phyloP scores from a whole-genome alignment of 2,888 invertebrate genomes.

The Horisme vitalbata region DNA sequence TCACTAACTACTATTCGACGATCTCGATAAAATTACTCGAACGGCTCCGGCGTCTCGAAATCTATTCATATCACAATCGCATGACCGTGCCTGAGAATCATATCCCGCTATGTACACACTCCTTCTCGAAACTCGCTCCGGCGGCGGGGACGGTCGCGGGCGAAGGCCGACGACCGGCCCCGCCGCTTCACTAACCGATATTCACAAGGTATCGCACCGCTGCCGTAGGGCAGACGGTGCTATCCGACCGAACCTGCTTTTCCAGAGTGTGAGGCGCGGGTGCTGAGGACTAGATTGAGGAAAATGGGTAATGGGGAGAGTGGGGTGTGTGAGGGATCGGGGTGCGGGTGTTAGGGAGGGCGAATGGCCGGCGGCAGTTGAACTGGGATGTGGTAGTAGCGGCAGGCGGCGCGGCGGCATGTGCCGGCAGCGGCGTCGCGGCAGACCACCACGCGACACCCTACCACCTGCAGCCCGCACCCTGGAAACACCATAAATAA shows the following conservation, averaged over 20 bases:
- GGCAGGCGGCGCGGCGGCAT: constrained; percentile 96
- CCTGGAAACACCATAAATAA: constrained; percentile 82
- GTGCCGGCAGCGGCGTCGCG: constrained; percentile 97
- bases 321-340: constrained; percentile 19
- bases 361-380: constrained; percentile 90
- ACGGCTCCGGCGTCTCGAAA: constrained; percentile 79
- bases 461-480: constrained; percentile 96
- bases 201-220: constrained; percentile 62
- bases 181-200: constrained; percentile 62
- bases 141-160: constrained; percentile 33
- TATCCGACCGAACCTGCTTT: constrained; percentile 59
- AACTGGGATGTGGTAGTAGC: constrained; percentile 98
- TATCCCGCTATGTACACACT: constrained; percentile 82
- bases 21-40: constrained; percentile 78
- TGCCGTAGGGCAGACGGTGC: constrained; percentile 56
- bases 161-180: constrained; percentile 43
- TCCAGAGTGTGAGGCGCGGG: constrained; percentile 68
- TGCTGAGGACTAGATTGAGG: constrained; percentile 42
- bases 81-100: constrained; percentile 80
- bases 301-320: constrained; percentile 28
- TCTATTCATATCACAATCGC: constrained; percentile 82
- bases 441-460: constrained; percentile 97
- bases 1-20: constrained; percentile 82
- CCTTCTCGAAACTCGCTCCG: constrained; percentile 58
- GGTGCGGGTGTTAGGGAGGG: constrained; percentile 66